phyloP scores from a whole-genome alignment of 1,140 invertebrate species.

The Ridgeia piscesae region DNA sequence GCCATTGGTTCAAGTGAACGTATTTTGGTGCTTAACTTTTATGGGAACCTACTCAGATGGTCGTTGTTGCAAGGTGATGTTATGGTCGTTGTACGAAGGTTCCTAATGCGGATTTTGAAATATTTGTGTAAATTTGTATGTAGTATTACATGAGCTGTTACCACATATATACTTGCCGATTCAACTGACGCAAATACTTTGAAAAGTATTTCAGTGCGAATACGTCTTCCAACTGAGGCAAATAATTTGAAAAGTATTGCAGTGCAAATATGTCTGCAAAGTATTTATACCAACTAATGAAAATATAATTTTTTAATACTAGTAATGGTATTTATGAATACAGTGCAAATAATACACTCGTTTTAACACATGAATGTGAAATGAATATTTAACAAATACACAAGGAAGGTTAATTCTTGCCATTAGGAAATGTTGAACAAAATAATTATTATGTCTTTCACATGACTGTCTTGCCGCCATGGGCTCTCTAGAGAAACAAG shows the following conservation, averaged over 20 bases:
- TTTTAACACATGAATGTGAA: too few species aligned
- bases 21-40: neutral
- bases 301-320: too few species aligned
- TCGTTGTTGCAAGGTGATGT: neutral
- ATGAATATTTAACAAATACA: too few species aligned
- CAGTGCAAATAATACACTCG: too few species aligned
- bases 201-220: too few species aligned
- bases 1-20: neutral
- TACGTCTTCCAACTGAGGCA: neutral
- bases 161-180: neutral
- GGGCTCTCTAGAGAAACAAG: neutral
- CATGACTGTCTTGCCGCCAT: neutral
- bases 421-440: too few species aligned
- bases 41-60: neutral
- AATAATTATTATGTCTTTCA: too few species aligned
- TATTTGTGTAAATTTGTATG: neutral
- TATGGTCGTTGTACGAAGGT: neutral
- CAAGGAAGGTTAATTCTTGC: too few species aligned
- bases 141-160: neutral
- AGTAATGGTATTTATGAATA: too few species aligned
- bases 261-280: neutral
- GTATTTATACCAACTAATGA: neutral
- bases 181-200: too few species aligned
- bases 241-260: too few species aligned
- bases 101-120: neutral